Evolutionary conservation across 2,888 invertebrate species (phyloP).

Genomic region (Exephanes ischioxanthus): DNA sequence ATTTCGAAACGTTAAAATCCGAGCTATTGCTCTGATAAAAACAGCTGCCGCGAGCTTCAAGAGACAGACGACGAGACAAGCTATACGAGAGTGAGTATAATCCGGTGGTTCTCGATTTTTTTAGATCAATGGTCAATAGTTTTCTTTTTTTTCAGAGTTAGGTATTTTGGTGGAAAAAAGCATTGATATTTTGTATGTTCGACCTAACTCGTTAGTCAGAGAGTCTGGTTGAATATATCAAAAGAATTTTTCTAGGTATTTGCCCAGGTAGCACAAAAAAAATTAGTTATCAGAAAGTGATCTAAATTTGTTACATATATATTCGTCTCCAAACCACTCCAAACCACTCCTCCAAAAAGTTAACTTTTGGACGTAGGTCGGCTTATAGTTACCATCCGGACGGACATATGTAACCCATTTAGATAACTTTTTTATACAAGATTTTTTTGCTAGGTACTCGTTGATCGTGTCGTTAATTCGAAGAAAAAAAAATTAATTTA

Average conservation of each 20-base stretch:
- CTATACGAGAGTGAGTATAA: constrained; percentile 74
- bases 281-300: too few relatives aligned
- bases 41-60: constrained; percentile 88
- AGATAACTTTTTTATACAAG: too few relatives aligned
- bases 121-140: not conserved
- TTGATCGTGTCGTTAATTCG: not conserved
- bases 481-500: not conserved
- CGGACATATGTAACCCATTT: too few relatives aligned
- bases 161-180: not conserved
- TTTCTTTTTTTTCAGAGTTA: not conserved
- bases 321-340: too few relatives aligned
- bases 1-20: constrained; percentile 87
- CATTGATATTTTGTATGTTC: not conserved
- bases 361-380: too few relatives aligned
- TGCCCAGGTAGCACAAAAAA: too few relatives aligned
- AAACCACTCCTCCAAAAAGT: too few relatives aligned
- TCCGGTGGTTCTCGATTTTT: not conserved
- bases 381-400: too few relatives aligned
- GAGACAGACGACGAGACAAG: constrained; percentile 84
- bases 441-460: too few relatives aligned
- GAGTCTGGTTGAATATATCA: not conserved
- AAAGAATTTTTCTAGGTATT: not conserved
- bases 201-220: too few relatives aligned
- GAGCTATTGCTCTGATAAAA: constrained; percentile 88
- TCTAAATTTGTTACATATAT: too few relatives aligned